These are phyloP conservation scores for Phaethornis superciliosus DNA, from an alignment of 2,113 vertebrate genomes.

Conservation along the genomic window DNA sequence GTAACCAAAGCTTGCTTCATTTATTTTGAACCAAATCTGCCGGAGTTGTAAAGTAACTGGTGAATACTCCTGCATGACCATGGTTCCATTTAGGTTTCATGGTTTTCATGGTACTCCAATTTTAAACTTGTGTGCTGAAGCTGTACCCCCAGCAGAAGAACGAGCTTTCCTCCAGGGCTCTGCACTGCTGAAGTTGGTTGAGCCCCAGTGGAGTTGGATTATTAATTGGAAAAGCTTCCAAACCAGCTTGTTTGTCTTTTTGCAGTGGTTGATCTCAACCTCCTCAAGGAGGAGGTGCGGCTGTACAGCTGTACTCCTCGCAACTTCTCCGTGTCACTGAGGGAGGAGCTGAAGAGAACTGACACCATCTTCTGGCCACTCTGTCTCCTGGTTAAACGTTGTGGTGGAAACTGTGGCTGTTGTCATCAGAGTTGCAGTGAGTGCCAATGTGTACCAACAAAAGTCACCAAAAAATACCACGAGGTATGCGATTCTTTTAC, in stretches of 20 bases:
- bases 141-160: neutral
- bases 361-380: slow-evolving; percentile 97
- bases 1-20: neutral
- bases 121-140: neutral
- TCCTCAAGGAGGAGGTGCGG: slow-evolving; percentile 90
- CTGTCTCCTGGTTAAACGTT: slow-evolving; percentile 95
- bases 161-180: neutral
- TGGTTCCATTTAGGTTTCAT: neutral
- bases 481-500: slow-evolving; percentile 76
- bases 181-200: neutral
- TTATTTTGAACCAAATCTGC: neutral
- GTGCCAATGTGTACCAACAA: slow-evolving; percentile 90
- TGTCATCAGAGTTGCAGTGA: slow-evolving; percentile 90
- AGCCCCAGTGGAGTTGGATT: neutral
- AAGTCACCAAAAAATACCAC: slow-evolving; percentile 92
- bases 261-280: slow-evolving; percentile 90
- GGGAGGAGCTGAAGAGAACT: slow-evolving; percentile 93
- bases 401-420: slow-evolving; percentile 96
- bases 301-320: slow-evolving; percentile 96
- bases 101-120: neutral
- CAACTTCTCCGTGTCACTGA: slow-evolving; percentile 92
- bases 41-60: neutral
- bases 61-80: accelerated
- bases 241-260: neutral
- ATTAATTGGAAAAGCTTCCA: neutral